Conservation (phyloP, 2,797 vertebrate genomes). For the Enteromius fasciolatus region DNA sequence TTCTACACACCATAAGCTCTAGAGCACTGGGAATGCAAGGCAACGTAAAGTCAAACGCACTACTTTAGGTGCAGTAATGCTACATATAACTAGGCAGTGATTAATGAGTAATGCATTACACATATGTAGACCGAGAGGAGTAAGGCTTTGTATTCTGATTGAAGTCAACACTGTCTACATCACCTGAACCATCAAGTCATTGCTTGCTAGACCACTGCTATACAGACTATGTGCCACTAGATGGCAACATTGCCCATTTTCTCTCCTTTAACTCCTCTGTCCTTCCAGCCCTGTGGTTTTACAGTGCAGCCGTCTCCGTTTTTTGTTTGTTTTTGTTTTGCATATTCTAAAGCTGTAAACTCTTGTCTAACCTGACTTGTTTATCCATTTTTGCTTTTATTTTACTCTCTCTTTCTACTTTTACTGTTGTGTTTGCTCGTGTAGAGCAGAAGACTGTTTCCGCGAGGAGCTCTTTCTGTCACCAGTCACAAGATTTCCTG, state of each 20-base stretch:
- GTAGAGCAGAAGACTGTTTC: slow-evolving; percentile 3
- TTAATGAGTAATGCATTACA: slow-evolving; percentile 30
- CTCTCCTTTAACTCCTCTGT: slow-evolving; percentile 21
- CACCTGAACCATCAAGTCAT: slow-evolving; percentile 28
- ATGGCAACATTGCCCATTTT: slow-evolving; percentile 20
- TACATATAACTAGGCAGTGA: slow-evolving; percentile 12
- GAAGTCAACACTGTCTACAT: slow-evolving; percentile 57
- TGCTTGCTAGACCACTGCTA: slow-evolving; percentile 65
- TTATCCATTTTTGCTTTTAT: background rate
- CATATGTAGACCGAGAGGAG: slow-evolving; percentile 52
- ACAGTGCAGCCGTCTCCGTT: slow-evolving; percentile 32
- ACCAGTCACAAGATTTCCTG: slow-evolving; percentile 20
- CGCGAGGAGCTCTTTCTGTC: slow-evolving; percentile 3
- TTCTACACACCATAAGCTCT: slow-evolving; percentile 23
- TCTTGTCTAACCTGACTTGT: background rate
- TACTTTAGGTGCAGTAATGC: slow-evolving; percentile 30
- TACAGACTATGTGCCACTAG: slow-evolving; percentile 52
- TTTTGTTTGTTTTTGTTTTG: background rate
- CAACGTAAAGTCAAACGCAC: slow-evolving; percentile 30
- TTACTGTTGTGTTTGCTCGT: slow-evolving; percentile 18
- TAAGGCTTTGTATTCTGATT: slow-evolving; percentile 79
- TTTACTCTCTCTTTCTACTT: background rate
- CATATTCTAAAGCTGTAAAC: slow-evolving; percentile 23
- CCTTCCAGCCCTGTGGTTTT: slow-evolving; percentile 43
- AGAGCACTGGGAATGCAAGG: slow-evolving; percentile 44